Percentiles rank a stretch among this genome's conserved stretches.
phyloP scores from a whole-genome alignment of 2,797 vertebrate genomes.

The Harpagifer antarcticus region DNA sequence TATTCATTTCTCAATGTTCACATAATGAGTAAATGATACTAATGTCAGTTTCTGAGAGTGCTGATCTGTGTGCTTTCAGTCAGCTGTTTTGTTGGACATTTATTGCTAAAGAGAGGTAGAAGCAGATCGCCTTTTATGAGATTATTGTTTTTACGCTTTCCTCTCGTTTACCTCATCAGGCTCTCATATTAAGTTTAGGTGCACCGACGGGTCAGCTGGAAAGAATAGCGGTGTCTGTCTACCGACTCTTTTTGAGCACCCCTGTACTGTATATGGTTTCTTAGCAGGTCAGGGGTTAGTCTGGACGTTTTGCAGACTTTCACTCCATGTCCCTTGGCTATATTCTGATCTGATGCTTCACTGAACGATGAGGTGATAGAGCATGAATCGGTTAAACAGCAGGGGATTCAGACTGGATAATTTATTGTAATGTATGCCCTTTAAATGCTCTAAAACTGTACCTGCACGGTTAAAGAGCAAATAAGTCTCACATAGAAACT shows the following conservation, averaged over 20 bases:
- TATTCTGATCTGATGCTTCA: constrained; percentile 18
- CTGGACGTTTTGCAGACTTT: constrained; percentile 43
- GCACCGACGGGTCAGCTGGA: constrained; percentile 48
- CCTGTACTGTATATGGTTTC: constrained; percentile 13
- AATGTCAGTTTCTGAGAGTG: constrained; percentile 6
- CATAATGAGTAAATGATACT: constrained; percentile 22
- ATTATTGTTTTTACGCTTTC: constrained; percentile 53
- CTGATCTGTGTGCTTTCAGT: constrained; percentile 3
- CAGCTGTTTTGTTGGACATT: constrained; percentile 26
- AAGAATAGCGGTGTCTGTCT: constrained; percentile 57
- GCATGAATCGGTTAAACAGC: constrained; percentile 30
- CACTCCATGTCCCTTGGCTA: constrained; percentile 7
- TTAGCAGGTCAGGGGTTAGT: constrained; percentile 23
- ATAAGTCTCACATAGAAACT: constrained; percentile 16
- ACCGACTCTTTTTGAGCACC: constrained; percentile 7
- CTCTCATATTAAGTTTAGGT: constrained; percentile 58
- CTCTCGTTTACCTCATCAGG: constrained; percentile 64
- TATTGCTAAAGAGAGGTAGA: constrained; percentile 50
- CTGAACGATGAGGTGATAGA: constrained; percentile 51
- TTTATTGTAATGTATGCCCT: constrained; percentile 35
- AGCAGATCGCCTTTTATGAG: constrained; percentile 42
- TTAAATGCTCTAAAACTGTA: constrained; percentile 33
- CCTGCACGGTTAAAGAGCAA: constrained; percentile 15
- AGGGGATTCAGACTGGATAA: constrained; percentile 25
- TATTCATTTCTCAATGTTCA: constrained; percentile 17